Evolutionary conservation across 2,888 invertebrate species (phyloP).

Genomic region (Pyrgus malvae): DNA sequence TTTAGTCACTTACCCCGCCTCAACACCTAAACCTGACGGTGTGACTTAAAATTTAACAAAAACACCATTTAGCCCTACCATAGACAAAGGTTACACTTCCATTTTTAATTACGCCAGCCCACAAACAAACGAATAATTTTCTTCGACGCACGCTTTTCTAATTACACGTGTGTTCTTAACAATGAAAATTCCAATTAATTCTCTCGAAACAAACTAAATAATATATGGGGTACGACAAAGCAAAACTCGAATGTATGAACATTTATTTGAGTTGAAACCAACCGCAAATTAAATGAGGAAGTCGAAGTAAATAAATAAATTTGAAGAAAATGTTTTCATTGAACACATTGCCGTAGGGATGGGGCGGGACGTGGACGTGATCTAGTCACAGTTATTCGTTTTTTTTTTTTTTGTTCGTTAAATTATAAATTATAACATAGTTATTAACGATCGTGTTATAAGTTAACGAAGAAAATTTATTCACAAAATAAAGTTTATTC

Average conservation of each 20-base stretch:
- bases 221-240: conserved; percentile 51
- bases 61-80: conserved; percentile 10
- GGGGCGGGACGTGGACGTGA: background rate
- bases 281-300: conserved; percentile 66
- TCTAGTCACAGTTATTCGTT: background rate
- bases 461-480: too few relatives aligned
- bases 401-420: background rate
- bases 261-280: conserved; percentile 50
- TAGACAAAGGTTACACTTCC: conserved; percentile 37
- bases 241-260: conserved; percentile 45
- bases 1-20: background rate
- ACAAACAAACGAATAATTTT: conserved; percentile 50
- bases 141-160: conserved; percentile 56
- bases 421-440: too few relatives aligned
- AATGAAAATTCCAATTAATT: conserved; percentile 73
- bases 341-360: conserved; percentile 18
- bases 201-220: conserved; percentile 60
- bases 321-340: conserved; percentile 48
- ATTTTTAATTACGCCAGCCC: conserved; percentile 42
- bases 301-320: conserved; percentile 63
- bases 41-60: background rate
- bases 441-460: too few relatives aligned
- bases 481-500: too few relatives aligned
- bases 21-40: background rate
- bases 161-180: conserved; percentile 66